Conservation (phyloP, 2,797 vertebrate species). For the Trichosurus vulpecula region DNA sequence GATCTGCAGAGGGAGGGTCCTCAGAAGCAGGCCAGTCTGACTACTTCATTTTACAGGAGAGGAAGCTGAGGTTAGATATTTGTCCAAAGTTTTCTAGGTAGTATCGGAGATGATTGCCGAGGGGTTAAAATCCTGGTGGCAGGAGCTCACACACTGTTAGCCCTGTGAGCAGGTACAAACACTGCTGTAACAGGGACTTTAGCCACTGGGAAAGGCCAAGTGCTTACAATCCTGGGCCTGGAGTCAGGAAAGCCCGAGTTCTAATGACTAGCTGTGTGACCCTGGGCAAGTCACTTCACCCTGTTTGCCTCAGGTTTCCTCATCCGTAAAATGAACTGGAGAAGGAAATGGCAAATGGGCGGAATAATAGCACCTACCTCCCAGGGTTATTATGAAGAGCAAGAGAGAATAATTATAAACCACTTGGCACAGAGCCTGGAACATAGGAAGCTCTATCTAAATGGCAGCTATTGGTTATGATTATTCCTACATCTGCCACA, state of each 20-base stretch:
- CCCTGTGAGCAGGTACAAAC: not conserved
- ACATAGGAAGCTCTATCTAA: not conserved
- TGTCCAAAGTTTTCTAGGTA: not conserved
- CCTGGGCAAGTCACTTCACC: not conserved
- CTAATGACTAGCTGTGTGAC: not conserved
- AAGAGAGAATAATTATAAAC: not conserved
- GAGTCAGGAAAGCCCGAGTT: not conserved
- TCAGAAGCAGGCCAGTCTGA: not conserved
- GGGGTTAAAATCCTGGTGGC: not conserved
- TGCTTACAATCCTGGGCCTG: not conserved
- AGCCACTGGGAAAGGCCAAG: not conserved
- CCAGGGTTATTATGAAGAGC: not conserved
- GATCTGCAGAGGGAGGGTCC: not conserved
- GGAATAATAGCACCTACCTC: not conserved
- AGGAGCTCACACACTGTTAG: not conserved
- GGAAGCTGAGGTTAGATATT: not conserved
- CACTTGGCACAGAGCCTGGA: not conserved
- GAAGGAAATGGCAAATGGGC: not conserved
- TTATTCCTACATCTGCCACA: not conserved
- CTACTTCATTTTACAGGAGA: not conserved
- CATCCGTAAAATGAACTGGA: not conserved
- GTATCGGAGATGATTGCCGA: not conserved
- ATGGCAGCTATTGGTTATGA: not conserved
- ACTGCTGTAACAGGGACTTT: not conserved
- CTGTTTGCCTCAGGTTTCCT: not conserved